These are phyloP conservation scores for Ctena decussata DNA, from an alignment of 2,888 invertebrate species.

Conservation along the genomic window DNA sequence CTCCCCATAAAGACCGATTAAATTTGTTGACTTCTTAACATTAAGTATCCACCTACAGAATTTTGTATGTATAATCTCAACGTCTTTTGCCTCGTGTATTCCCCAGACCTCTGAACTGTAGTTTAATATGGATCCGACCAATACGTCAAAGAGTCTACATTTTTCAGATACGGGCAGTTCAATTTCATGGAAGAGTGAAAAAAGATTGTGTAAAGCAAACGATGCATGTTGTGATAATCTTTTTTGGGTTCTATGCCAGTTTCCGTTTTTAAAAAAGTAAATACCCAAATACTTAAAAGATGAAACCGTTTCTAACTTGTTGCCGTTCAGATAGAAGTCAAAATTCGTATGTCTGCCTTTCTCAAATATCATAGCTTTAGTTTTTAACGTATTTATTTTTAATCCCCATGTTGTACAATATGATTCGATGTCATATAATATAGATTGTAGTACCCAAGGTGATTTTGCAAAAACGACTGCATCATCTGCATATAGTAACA, in stretches of 20 bases:
- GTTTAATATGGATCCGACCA: not conserved
- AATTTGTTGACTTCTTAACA: too few relatives aligned
- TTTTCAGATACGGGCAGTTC: not conserved
- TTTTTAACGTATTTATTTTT: not conserved
- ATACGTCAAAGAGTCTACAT: not conserved
- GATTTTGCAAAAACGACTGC: not conserved
- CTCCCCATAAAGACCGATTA: too few relatives aligned
- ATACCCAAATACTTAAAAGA: too few relatives aligned
- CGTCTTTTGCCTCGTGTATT: not conserved
- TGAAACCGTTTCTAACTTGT: not conserved
- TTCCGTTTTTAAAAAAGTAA: too few relatives aligned
- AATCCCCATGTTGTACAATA: not conserved
- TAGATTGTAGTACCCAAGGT: not conserved
- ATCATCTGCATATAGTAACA: not conserved
- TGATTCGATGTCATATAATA: not conserved
- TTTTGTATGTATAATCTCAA: too few relatives aligned
- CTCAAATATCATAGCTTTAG: not conserved
- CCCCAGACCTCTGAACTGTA: not conserved
- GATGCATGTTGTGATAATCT: not conserved
- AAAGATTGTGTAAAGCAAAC: not conserved
- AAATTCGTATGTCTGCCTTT: not conserved
- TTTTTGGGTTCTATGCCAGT: not conserved
- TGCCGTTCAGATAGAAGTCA: not conserved
- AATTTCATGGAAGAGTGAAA: not conserved
- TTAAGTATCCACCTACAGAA: too few relatives aligned